Percentiles rank a stretch among this genome's conserved stretches.
Evolutionary conservation across 2,888 invertebrate genomes (phyloP).

Genomic region (Neelides folsomi): DNA sequence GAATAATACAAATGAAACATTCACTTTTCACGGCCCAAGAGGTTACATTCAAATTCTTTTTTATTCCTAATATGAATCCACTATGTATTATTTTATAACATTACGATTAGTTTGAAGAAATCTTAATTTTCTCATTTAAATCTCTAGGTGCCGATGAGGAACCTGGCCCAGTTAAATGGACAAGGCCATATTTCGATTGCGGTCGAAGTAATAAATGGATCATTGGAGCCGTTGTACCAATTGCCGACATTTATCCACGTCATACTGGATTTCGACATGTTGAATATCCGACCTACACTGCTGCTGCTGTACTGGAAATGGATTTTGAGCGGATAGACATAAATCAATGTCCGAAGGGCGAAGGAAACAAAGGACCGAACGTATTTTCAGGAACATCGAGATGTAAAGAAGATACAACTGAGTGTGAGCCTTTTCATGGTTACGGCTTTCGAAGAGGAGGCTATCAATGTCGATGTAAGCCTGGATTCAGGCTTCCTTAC

Average conservation of each 20-base stretch:
- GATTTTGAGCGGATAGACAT: conserved; percentile 94
- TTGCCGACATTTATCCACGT: conserved; percentile 87
- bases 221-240: conserved; percentile 81
- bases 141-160: conserved; percentile 61
- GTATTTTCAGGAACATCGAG: conserved; percentile 75
- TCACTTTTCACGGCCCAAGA: conserved; percentile 77
- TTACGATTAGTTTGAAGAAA: too few relatives aligned
- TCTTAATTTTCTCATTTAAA: background rate
- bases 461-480: conserved; percentile 84
- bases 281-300: conserved; percentile 87
- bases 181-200: conserved; percentile 91
- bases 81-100: too few relatives aligned
- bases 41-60: background rate
- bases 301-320: conserved; percentile 82
- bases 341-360: conserved; percentile 84
- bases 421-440: conserved; percentile 92
- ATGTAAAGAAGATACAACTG: conserved; percentile 80
- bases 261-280: conserved; percentile 85
- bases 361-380: conserved; percentile 79
- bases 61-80: too few relatives aligned
- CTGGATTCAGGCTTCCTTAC: conserved; percentile 73
- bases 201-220: conserved; percentile 91
- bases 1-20: conserved; percentile 90
- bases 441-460: conserved; percentile 93
- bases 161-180: conserved; percentile 87